Base-by-base conservation (phyloP, 2,113 vertebrate genomes). In the Osmerus eperlanus region DNA sequence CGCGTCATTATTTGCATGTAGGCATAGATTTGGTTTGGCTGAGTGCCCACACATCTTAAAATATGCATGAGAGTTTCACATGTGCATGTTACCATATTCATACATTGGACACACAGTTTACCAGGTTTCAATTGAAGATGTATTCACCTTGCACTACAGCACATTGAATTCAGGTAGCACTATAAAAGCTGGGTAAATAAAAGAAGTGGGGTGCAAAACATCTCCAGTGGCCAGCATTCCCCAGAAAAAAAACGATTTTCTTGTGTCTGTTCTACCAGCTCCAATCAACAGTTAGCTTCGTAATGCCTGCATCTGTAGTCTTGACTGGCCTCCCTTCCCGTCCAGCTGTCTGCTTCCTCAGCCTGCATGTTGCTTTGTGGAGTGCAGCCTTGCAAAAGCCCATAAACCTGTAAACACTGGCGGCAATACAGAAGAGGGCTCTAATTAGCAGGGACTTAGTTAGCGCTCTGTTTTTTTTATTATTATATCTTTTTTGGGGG, bases 361-460 rank as follows among this genome's bases (percentile, higher is more conserved):
- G 21, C 65, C 61, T 47, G 60, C 61, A 65, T 32, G 64, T 70
- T 68, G 59, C 56, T 62, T 12, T 29, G 60, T 69, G 71, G 56
- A 14, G 66, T 23, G 67, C 52, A 51, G 76, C 29, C 29, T 56
- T 76, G 75, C 72, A 55, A 60, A 68, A 70, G 78, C 83, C 77
- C 66, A 68, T 87, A 85, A 87, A 86, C 69, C 74, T 76, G 64
- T 77, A 73, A 71, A 72, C 16, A 70, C 79, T 86, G 70, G 68
- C 83, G 74, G 78, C 80, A 71, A 77, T 76, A 61, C 68, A 56
- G 69, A 71, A 75, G 69, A 82, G 83, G 72, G 77, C 78, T 87
- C 76, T 90, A 88, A 88, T 91, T 90, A 90, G 78, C 71, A 67
- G 65, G 65, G 77, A 80, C 81, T 86, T 81, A 70, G 72, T 75